Base-by-base conservation (phyloP, 2,113 vertebrate species). In the Microcebus ravelobensis region DNA sequence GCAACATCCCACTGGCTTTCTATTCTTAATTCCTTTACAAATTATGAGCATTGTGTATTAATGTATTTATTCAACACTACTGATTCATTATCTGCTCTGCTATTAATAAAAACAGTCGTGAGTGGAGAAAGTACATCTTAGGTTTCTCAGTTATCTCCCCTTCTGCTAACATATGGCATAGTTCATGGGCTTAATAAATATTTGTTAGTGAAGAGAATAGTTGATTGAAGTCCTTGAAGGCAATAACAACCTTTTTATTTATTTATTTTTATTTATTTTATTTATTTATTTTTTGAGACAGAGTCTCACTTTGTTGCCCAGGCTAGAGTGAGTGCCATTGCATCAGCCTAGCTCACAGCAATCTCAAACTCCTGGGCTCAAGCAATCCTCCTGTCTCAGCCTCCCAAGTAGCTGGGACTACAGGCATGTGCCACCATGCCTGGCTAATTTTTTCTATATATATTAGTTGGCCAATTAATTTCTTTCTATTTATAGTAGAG, bases 161-260 rank as follows among this genome's bases (percentile, higher is more conserved):
- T 39, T 85, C 68, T 93, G 59, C 36, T 84, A 65, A 45, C 52
- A 63, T 27, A 92, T 12, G 21, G 31, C 29, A 48, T 57, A 76
- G 52, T n/a, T 57, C 81, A 85, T 55, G 65, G 48, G 68, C 57
- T 87, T 63, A 82, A 92, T n/a, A 83, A 95, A 55, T 68, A 90
- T 82, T 67, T 91, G n/a, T 82, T 50, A 80, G 48, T 67, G 34
- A 29, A 87, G 45, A 29, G 45, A 94, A 94, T 18, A 50, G 21
- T 20, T 86, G 71, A 89, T 5, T 95, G 55, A 93, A 93, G 63
- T 80, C 29, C 39, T 71, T 52, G 25, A 42, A 94, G 71, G 59
- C 18, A 77, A 48, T 6, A 71, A 48, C 59, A 97, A 70, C 55
- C 77, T 74, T 94, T 88, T 70, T 10, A 76, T 42, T 42, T 42